Percentiles rank a stretch among this genome's conserved stretches.
Conservation (phyloP, 2,113 vertebrate species). For the Scalopus aquaticus region DNA sequence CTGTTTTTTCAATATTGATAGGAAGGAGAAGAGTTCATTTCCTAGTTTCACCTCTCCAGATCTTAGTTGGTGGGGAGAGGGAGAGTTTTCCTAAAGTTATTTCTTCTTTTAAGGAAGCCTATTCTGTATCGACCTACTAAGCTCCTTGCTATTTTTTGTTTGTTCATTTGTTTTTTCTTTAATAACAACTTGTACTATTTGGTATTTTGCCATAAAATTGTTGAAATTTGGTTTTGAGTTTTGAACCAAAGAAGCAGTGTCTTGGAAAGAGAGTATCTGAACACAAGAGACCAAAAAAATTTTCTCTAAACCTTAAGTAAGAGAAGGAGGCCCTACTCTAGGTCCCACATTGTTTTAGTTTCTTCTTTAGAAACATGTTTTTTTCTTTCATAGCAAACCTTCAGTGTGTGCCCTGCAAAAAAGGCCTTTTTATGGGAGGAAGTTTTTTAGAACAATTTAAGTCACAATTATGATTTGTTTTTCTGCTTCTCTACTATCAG, state of each 20-base stretch:
- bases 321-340: neutral
- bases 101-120: neutral
- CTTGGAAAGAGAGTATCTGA: slow-evolving; percentile 54
- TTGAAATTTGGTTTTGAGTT: slow-evolving; percentile 73
- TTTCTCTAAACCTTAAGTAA: slow-evolving; percentile 9
- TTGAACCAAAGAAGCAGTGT: slow-evolving; percentile 17
- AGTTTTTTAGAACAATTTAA: slow-evolving; percentile 49
- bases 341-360: neutral
- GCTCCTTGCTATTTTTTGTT: neutral
- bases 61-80: slow-evolving; percentile 47
- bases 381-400: neutral
- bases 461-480: neutral
- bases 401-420: neutral
- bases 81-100: neutral
- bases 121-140: neutral
- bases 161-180: neutral
- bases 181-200: neutral
- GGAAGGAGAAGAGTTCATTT: slow-evolving; percentile 42
- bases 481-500: slow-evolving; percentile 52
- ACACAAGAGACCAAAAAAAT: slow-evolving; percentile 34
- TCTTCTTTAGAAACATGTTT: neutral
- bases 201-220: slow-evolving; percentile 41
- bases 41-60: neutral
- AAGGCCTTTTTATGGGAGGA: neutral
- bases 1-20: slow-evolving; percentile 51